phyloP scores from a whole-genome alignment of 2,797 vertebrate genomes.

The Sebastes melanostomus region DNA sequence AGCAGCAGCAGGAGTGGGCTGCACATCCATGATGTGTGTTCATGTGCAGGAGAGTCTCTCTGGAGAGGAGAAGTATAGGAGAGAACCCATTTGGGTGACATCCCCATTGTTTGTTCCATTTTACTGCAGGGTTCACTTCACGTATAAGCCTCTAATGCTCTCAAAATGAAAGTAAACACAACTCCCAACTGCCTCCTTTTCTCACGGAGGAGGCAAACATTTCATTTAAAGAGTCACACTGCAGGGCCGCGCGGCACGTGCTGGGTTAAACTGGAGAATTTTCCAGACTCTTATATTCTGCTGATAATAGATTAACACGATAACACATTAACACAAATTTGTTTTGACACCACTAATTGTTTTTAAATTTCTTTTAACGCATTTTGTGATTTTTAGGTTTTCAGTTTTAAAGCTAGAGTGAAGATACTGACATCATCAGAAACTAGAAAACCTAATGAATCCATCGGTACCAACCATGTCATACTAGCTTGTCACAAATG shows the following conservation, averaged over 20 bases:
- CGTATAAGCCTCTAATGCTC: slow-evolving; percentile 61
- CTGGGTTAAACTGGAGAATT: slow-evolving; percentile 5
- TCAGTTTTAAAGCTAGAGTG: no score
- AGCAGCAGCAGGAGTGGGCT: background rate
- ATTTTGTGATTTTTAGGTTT: no score
- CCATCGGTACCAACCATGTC: no score
- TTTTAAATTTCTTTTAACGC: no score
- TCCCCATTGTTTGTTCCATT: slow-evolving; percentile 66
- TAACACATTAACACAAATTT: no score
- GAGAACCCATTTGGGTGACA: slow-evolving; percentile 17
- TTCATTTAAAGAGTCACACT: slow-evolving; percentile 54
- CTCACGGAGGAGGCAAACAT: slow-evolving; percentile 69
- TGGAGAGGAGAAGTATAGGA: background rate
- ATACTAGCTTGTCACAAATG: no score
- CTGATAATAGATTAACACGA: background rate
- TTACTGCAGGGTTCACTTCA: slow-evolving; percentile 42
- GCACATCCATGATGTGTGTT: slow-evolving; percentile 13
- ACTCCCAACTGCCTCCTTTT: slow-evolving; percentile 56
- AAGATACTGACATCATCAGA: no score
- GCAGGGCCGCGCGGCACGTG: slow-evolving; percentile 7
- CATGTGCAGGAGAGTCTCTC: background rate
- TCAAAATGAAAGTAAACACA: slow-evolving; percentile 75
- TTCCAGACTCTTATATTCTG: background rate
- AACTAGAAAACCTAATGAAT: no score
- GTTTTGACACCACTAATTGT: no score